Percentiles rank a stretch among this genome's conserved stretches.
Evolutionary conservation across 2,888 invertebrate species (phyloP).

Genomic region (Drosophila picticornis): DNA sequence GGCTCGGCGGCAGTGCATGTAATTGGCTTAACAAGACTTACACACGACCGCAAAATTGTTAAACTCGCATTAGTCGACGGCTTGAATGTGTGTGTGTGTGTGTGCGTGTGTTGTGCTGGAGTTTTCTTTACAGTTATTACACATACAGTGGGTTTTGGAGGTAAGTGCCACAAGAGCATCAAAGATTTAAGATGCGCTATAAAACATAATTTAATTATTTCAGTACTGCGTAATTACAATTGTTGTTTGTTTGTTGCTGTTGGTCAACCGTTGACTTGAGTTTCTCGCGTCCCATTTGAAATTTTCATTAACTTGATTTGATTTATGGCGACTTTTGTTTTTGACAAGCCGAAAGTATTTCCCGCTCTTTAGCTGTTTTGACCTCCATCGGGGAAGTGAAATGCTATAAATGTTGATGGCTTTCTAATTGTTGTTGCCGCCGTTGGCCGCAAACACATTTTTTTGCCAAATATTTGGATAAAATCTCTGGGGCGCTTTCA

Average conservation of each 20-base stretch:
- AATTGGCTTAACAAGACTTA: slow-evolving; percentile 76
- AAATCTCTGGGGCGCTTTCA: slow-evolving; percentile 27
- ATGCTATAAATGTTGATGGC: slow-evolving; percentile 57
- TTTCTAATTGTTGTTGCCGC: slow-evolving; percentile 65
- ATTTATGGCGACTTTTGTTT: slow-evolving; percentile 67
- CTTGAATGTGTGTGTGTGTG: slow-evolving; percentile 7
- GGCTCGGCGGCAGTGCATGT: slow-evolving; percentile 47
- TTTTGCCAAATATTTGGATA: slow-evolving; percentile 41
- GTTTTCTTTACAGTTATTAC: slow-evolving; percentile 69
- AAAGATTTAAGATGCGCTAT: slow-evolving; percentile 56
- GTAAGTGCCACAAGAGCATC: slow-evolving; percentile 33
- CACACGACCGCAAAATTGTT: slow-evolving; percentile 70
- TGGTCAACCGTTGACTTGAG: slow-evolving; percentile 48
- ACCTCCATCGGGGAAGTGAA: slow-evolving; percentile 35
- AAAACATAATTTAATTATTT: slow-evolving; percentile 77
- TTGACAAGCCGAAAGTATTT: slow-evolving; percentile 51
- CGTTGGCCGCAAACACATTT: slow-evolving; percentile 33
- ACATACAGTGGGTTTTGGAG: slow-evolving; percentile 38
- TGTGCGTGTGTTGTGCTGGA: slow-evolving; percentile 28
- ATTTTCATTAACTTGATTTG: slow-evolving; percentile 62
- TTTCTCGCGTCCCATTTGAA: slow-evolving; percentile 43
- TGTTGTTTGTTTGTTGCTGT: slow-evolving; percentile 20
- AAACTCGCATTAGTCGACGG: slow-evolving; percentile 69
- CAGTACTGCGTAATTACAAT: slow-evolving; percentile 62
- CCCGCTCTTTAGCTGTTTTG: slow-evolving; percentile 16